A percentile compares a stretch with the other conserved stretches of the same genome.
Conservation (phyloP, 2,113 vertebrate species). For the Sisor rabdophorus region DNA sequence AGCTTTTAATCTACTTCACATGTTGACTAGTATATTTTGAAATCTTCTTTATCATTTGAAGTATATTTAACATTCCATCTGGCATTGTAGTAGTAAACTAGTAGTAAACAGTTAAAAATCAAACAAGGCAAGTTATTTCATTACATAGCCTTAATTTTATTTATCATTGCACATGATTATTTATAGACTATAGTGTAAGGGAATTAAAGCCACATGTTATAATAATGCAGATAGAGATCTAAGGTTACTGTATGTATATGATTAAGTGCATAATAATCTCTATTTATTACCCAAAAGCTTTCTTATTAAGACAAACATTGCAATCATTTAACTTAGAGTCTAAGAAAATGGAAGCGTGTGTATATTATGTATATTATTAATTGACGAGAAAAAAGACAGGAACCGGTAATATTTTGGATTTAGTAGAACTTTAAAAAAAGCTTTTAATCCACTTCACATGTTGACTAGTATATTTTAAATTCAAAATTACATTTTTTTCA, state of each 20-base stretch:
- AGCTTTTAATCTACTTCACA: too few species aligned
- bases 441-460: too few species aligned
- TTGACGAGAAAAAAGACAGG: background rate
- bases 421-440: too few species aligned
- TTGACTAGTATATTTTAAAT: too few species aligned
- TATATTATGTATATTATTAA: too few species aligned
- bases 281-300: conserved; percentile 4
- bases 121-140: background rate
- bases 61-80: background rate
- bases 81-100: too few species aligned
- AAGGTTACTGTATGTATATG: conserved; percentile 13
- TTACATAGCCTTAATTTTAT: background rate
- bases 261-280: conserved; percentile 62
- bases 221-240: too few species aligned
- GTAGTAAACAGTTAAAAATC: background rate
- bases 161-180: conserved; percentile 16
- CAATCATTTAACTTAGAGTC: background rate
- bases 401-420: too few species aligned
- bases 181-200: conserved; percentile 8
- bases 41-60: background rate
- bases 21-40: too few species aligned
- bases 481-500: too few species aligned
- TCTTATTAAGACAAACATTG: conserved; percentile 11
- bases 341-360: background rate
- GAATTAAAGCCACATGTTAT: conserved; percentile 17